Conservation (phyloP, 2,888 invertebrate species). For the Dendrolimus pini region DNA sequence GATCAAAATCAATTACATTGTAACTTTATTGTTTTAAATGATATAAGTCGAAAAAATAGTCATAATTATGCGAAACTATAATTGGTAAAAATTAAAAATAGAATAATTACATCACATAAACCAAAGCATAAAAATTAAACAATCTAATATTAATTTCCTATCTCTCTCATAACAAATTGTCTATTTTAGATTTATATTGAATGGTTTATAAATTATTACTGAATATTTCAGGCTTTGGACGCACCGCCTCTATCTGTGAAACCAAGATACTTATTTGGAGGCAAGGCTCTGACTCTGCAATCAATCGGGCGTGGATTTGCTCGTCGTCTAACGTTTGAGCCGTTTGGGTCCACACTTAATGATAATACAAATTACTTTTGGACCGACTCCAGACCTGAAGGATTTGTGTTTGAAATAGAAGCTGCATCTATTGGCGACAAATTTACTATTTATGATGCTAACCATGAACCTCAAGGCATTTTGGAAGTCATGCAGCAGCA, state of each 20-base stretch:
- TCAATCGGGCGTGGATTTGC: constrained; percentile 86
- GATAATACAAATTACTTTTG: constrained; percentile 85
- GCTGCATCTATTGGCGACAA: constrained; percentile 82
- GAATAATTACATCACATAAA: too few relatives aligned
- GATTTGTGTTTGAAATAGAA: constrained; percentile 83
- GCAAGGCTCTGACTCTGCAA: constrained; percentile 80
- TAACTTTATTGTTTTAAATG: too few relatives aligned
- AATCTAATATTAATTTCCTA: neutral
- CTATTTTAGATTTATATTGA: constrained; percentile 9
- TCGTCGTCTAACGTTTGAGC: constrained; percentile 83
- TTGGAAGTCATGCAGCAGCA: constrained; percentile 80
- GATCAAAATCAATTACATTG: neutral
- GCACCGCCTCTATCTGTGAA: constrained; percentile 63
- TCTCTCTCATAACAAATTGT: too few relatives aligned
- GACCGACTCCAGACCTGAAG: constrained; percentile 85
- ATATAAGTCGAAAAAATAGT: constrained; percentile 32
- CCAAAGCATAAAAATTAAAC: constrained; percentile 5
- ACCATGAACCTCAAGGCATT: constrained; percentile 80
- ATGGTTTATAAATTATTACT: constrained; percentile 25
- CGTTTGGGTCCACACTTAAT: constrained; percentile 77
- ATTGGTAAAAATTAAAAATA: constrained; percentile 7
- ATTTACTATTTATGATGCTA: constrained; percentile 83
- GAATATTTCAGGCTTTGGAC: constrained; percentile 60
- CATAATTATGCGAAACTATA: constrained; percentile 23
- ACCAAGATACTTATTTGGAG: constrained; percentile 78